Conservation (phyloP, 2,797 vertebrate genomes). For the Yasuhikotakia modesta region DNA sequence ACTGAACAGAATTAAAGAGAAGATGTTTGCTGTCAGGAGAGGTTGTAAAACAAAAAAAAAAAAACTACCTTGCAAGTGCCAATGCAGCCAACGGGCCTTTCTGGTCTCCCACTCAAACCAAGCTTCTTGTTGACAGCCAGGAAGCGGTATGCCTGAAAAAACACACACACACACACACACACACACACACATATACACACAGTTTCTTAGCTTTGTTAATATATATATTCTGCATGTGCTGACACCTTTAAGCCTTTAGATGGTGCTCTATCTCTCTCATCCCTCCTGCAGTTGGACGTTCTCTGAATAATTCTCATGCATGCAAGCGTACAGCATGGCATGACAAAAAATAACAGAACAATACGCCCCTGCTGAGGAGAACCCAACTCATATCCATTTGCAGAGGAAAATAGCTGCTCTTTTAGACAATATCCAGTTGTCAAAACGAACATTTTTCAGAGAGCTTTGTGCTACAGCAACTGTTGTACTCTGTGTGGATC, state of each 20-base stretch:
- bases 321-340: constrained; percentile 1
- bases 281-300: constrained; percentile 15
- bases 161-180: constrained; percentile 37
- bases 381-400: constrained; percentile 3
- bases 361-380: constrained; percentile 34
- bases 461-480: constrained; percentile 46
- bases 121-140: constrained; percentile 92
- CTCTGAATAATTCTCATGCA: constrained; percentile 16
- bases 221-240: constrained; percentile 47
- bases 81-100: constrained; percentile 94
- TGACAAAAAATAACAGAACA: neutral
- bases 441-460: constrained; percentile 50
- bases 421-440: constrained; percentile 40
- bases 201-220: no score
- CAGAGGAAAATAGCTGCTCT: constrained; percentile 53
- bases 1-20: neutral
- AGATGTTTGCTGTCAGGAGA: constrained; percentile 11
- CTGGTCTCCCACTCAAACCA: constrained; percentile 91
- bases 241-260: constrained; percentile 62
- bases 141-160: constrained; percentile 89
- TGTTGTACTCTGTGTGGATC: constrained; percentile 63
- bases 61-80: constrained; percentile 93
- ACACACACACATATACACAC: neutral
- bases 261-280: constrained; percentile 71
- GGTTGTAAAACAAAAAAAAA: neutral